Conservation (phyloP, 53 echinoderm and acorn worm genomes). For the Crossaster papposus region DNA sequence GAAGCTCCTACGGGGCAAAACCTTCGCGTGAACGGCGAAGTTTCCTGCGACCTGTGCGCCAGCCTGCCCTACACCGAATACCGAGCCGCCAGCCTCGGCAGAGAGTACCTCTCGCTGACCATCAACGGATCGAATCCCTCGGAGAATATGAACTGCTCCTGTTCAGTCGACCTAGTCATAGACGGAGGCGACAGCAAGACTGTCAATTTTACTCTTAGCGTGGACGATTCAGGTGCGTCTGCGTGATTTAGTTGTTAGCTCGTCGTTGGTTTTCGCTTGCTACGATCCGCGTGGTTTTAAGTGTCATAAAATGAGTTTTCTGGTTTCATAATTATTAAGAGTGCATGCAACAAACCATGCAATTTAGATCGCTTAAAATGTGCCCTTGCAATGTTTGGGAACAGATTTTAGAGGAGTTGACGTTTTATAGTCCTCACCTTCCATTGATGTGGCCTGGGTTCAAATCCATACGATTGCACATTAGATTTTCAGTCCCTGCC, state of each 20-base stretch:
- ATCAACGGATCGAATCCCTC: constrained; percentile 7
- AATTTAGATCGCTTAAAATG: too few species aligned
- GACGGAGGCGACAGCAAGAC: neutral
- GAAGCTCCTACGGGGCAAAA: neutral
- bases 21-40: neutral
- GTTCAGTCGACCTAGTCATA: neutral
- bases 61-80: neutral
- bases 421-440: too few species aligned
- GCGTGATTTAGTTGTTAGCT: neutral
- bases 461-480: too few species aligned
- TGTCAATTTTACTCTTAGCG: neutral
- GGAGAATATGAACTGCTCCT: neutral
- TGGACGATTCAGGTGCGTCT: constrained; percentile 7
- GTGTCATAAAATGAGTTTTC: too few species aligned
- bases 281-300: too few species aligned
- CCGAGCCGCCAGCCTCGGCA: neutral
- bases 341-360: too few species aligned
- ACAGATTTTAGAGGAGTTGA: too few species aligned
- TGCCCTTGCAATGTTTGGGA: too few species aligned
- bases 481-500: too few species aligned
- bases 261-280: too few species aligned
- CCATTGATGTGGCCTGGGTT: too few species aligned
- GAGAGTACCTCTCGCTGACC: neutral
- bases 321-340: too few species aligned
- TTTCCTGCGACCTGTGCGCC: neutral